These are phyloP conservation scores for Sarcophaga caerulescens DNA, from an alignment of 2,888 invertebrate genomes.

Conservation along the genomic window DNA sequence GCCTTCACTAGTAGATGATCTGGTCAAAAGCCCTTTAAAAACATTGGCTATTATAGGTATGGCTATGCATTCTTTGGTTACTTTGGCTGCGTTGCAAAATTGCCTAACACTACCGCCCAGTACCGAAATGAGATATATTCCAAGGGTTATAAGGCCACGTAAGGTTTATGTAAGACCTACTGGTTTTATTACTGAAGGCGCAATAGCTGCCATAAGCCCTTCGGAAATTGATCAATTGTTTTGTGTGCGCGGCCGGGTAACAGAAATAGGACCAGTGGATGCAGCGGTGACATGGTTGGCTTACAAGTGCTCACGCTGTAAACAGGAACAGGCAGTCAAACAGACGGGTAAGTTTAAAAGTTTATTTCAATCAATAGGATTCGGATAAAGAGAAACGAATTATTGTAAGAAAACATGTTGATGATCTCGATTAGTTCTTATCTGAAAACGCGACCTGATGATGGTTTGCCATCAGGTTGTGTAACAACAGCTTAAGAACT, in stretches of 20 bases:
- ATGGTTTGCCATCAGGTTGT: no score
- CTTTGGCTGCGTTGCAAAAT: conserved; percentile 55
- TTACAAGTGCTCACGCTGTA: conserved; percentile 81
- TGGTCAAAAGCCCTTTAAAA: conserved; percentile 86
- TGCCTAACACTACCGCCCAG: conserved; percentile 41
- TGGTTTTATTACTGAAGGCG: conserved; percentile 86
- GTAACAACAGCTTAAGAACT: no score
- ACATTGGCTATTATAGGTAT: conserved; percentile 88
- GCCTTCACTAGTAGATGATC: conserved; percentile 85
- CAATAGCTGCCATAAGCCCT: conserved; percentile 74
- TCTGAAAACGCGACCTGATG: no score
- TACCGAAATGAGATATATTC: conserved; percentile 68
- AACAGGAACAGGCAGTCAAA: conserved; percentile 84
- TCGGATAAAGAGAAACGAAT: no score
- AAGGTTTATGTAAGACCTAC: conserved; percentile 83
- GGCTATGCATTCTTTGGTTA: conserved; percentile 83
- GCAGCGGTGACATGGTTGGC: conserved; percentile 89
- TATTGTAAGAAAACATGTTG: no score
- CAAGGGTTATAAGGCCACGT: conserved; percentile 67
- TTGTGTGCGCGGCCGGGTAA: conserved; percentile 92
- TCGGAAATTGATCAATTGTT: conserved; percentile 86
- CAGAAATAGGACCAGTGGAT: conserved; percentile 88
- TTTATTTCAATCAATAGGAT: background rate
- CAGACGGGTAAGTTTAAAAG: conserved; percentile 80
- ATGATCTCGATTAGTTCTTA: no score